Conservation (phyloP, 2,888 invertebrate species). For the Melipona bicolor region DNA sequence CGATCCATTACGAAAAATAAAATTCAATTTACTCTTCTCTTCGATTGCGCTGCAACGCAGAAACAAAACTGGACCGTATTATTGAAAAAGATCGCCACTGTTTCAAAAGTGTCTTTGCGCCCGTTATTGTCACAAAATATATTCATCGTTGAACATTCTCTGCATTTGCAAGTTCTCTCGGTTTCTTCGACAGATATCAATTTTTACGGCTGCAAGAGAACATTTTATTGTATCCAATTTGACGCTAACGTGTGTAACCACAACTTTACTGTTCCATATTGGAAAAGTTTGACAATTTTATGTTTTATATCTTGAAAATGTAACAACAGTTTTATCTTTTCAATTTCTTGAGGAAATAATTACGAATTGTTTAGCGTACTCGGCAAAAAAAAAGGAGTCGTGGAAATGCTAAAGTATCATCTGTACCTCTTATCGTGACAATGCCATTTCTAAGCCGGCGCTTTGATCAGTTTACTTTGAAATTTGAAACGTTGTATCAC, state of each 20-base stretch:
- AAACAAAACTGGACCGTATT: neutral
- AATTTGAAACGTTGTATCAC: conserved; percentile 1
- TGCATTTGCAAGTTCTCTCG: neutral
- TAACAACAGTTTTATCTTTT: neutral
- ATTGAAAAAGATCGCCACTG: no score
- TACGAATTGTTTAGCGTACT: neutral
- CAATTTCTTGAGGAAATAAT: neutral
- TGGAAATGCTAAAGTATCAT: neutral
- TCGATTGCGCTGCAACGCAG: neutral
- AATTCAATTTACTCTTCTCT: neutral
- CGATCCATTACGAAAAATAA: neutral
- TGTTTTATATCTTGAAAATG: neutral
- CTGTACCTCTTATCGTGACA: neutral
- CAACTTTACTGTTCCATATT: neutral
- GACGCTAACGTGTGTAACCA: neutral
- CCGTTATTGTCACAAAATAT: neutral
- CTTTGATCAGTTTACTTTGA: conserved; percentile 9
- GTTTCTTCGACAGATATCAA: neutral
- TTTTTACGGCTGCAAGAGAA: neutral
- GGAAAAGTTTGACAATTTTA: neutral
- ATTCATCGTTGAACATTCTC: neutral
- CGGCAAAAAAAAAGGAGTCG: neutral
- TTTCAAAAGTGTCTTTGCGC: neutral
- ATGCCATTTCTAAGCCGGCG: neutral
- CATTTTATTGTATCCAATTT: neutral